Evolutionary conservation across 2,797 vertebrate species (phyloP).

Genomic region (Eremophila alpestris): DNA sequence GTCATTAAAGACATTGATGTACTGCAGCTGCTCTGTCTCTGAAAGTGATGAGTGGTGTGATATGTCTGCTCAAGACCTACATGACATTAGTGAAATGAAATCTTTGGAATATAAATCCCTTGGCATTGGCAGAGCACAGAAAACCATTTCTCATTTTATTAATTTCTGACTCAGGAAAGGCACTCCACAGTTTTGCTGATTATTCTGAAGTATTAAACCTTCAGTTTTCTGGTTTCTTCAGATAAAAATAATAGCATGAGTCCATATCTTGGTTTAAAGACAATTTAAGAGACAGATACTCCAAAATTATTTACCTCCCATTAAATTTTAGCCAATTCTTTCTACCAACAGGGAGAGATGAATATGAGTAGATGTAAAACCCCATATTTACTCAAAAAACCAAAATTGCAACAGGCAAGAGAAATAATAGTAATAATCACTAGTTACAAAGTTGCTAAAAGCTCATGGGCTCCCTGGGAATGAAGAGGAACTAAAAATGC

Average conservation of each 20-base stretch:
- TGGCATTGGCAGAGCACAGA: background rate
- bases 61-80: background rate
- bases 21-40: background rate
- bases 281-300: background rate
- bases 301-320: background rate
- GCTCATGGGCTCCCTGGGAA: background rate
- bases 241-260: background rate
- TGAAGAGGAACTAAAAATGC: background rate
- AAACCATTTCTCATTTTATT: background rate
- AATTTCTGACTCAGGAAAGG: background rate
- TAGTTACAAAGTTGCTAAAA: background rate
- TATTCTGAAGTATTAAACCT: background rate
- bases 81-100: background rate
- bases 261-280: background rate
- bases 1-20: background rate
- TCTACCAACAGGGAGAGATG: fast-evolving
- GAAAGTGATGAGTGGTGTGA: background rate
- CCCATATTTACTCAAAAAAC: background rate
- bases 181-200: background rate
- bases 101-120: conserved; percentile 9
- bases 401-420: background rate
- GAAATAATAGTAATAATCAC: background rate
- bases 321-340: background rate
- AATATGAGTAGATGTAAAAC: background rate
- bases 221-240: background rate